Evolutionary conservation across 2,888 invertebrate genomes (phyloP), one percentile per base, ranked within the genome.

Genomic region (Pogonocherus hispidulus): DNA sequence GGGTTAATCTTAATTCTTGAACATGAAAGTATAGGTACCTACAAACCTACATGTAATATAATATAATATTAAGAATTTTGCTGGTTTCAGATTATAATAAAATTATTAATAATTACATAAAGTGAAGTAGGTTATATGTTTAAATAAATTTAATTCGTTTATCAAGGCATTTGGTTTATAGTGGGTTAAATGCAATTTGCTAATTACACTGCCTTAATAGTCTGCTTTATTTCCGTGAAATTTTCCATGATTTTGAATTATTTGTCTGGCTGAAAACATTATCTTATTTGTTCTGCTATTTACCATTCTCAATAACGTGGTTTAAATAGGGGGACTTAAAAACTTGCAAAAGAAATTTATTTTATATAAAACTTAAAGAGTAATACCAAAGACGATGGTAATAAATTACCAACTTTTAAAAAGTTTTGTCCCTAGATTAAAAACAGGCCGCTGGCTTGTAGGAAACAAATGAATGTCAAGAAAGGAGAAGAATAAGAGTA

Each of bases 381-480:
- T 69, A 71, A 70, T 70, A 74, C 74, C 64, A 57, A 72, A 63
- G 71, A 68, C 55, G 62, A 41, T 65, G 69, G 78, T 79, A 77
- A 83, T 84, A 84, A 84, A 84, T 84, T 83, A 82, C 80, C 76
- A 83, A 83, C 79, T 83, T 83, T 82, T 81, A 81, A 82, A 84
- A 84, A 84, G 81, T 84, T 85, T 82, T 80, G 80, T 82, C 81
- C 80, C 81, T 78, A 84, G 85, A 85, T 85, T 84, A 85, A 84
- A 85, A 85, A 84, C 85, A 84, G 83, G 84, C 84, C 84, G 83
- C 82, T 82, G 82, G 83, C 82, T 83, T 83, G 82, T 82, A 83
- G 82, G 81, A 83, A 84, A 84, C 84, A 84, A 84, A 84, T 84
- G 84, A 83, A 84, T 82, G 84, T 84, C 83, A 82, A 79, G 81